phyloP scores from a whole-genome alignment of 2,888 invertebrate genomes.

The Macrosoma leucophasiata region DNA sequence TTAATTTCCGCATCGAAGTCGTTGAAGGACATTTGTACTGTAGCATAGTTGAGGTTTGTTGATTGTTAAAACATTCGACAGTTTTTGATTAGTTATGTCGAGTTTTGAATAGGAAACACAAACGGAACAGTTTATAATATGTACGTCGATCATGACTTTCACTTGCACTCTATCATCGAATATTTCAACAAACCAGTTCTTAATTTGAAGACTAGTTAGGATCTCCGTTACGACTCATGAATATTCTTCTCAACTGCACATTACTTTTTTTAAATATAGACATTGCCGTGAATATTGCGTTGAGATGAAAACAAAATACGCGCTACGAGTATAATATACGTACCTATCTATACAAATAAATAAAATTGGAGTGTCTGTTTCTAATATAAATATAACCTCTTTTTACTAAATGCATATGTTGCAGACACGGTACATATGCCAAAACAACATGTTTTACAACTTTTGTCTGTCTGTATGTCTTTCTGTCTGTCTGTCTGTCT shows the following conservation, averaged over 20 bases:
- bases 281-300: too few relatives aligned
- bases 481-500: too few relatives aligned
- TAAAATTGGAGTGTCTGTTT: too few relatives aligned
- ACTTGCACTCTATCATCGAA: conserved; percentile 69
- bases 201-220: conserved; percentile 39
- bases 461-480: too few relatives aligned
- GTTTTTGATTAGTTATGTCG: background rate
- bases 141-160: conserved; percentile 68
- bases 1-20: conserved; percentile 61
- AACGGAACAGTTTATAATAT: conserved; percentile 61
- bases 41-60: conserved; percentile 16
- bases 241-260: conserved; percentile 32
- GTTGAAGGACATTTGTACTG: conserved; percentile 58
- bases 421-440: too few relatives aligned
- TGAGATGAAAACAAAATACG: too few relatives aligned
- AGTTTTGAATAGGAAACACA: conserved; percentile 34
- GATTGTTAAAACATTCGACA: conserved; percentile 4
- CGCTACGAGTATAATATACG: too few relatives aligned
- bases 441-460: too few relatives aligned
- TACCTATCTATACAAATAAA: too few relatives aligned
- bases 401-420: too few relatives aligned
- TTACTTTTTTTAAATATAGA: too few relatives aligned
- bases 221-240: conserved; percentile 34
- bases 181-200: conserved; percentile 66
- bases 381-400: too few relatives aligned